phyloP scores from a whole-genome alignment of 2,888 invertebrate genomes.

The Dryococelus australis region DNA sequence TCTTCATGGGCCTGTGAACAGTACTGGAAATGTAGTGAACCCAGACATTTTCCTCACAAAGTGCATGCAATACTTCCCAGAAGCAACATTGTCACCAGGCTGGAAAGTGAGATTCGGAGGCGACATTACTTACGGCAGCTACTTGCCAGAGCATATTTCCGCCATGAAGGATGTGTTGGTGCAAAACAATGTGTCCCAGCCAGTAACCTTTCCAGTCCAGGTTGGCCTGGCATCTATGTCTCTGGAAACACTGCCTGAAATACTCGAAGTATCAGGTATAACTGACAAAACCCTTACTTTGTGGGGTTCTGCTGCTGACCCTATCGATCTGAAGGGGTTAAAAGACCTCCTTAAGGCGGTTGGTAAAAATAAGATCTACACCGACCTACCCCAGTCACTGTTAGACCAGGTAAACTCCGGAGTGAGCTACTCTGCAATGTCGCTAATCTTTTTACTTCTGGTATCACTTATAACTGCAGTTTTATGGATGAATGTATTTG shows the following conservation, averaged over 20 bases:
- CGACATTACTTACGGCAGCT: constrained; percentile 62
- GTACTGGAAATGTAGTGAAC: constrained; percentile 64
- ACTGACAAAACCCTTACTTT: constrained; percentile 75
- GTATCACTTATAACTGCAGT: background rate
- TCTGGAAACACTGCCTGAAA: constrained; percentile 63
- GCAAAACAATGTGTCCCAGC: constrained; percentile 61
- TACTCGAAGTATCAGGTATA: constrained; percentile 54
- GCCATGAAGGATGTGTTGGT: constrained; percentile 25
- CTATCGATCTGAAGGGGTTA: constrained; percentile 71
- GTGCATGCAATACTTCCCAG: constrained; percentile 65
- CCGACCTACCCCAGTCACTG: constrained; percentile 77
- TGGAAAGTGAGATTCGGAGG: constrained; percentile 77
- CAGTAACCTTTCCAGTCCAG: constrained; percentile 82
- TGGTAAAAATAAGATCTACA: constrained; percentile 73
- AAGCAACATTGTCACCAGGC: constrained; percentile 78
- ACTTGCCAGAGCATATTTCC: constrained; percentile 69
- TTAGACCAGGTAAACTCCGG: constrained; percentile 57
- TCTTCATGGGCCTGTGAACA: constrained; percentile 74
- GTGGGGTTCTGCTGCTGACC: constrained; percentile 76
- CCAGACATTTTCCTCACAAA: constrained; percentile 68
- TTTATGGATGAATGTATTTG: background rate
- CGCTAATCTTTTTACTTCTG: background rate
- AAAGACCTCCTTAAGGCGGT: constrained; percentile 70
- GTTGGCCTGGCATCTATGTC: constrained; percentile 75
- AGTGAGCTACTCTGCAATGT: background rate